Evolutionary conservation across 1,140 invertebrate genomes (phyloP).

Genomic region (Pararge aegeria): DNA sequence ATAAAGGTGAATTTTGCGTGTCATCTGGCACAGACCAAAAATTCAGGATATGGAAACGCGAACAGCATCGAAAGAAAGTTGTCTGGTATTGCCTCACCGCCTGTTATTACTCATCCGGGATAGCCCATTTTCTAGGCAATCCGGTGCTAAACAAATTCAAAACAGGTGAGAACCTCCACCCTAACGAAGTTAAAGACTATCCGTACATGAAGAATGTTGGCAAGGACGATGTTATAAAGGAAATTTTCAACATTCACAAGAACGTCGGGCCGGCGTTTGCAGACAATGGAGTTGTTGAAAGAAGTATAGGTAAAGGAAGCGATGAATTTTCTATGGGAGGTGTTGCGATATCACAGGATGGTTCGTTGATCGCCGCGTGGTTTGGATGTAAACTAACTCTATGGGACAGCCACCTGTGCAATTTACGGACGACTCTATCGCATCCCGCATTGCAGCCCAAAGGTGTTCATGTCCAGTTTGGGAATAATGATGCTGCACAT

Average conservation of each 20-base stretch:
- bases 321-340: conserved; percentile 55
- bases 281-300: conserved; percentile 17
- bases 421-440: conserved; percentile 58
- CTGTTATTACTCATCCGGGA: conserved; percentile 69
- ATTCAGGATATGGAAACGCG: conserved; percentile 63
- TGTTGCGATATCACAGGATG: conserved; percentile 71
- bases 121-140: conserved; percentile 46
- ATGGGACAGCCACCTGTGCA: conserved; percentile 69
- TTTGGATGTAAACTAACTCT: conserved; percentile 69
- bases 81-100: conserved; percentile 60
- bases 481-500: conserved; percentile 70
- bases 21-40: conserved; percentile 64
- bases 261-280: conserved; percentile 34
- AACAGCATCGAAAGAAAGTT: conserved; percentile 31
- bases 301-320: conserved; percentile 15
- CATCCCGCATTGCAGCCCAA: conserved; percentile 67
- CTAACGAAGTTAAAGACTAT: conserved; percentile 28
- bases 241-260: conserved; percentile 60
- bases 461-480: conserved; percentile 67
- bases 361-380: conserved; percentile 76
- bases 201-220: conserved; percentile 43
- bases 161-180: conserved; percentile 33
- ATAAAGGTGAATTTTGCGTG: conserved; percentile 60
- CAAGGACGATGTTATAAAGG: conserved; percentile 50
- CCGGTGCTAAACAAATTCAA: conserved; percentile 57